phyloP scores from a whole-genome alignment of 2,797 vertebrate species.

The Halcyon leucocephala region DNA sequence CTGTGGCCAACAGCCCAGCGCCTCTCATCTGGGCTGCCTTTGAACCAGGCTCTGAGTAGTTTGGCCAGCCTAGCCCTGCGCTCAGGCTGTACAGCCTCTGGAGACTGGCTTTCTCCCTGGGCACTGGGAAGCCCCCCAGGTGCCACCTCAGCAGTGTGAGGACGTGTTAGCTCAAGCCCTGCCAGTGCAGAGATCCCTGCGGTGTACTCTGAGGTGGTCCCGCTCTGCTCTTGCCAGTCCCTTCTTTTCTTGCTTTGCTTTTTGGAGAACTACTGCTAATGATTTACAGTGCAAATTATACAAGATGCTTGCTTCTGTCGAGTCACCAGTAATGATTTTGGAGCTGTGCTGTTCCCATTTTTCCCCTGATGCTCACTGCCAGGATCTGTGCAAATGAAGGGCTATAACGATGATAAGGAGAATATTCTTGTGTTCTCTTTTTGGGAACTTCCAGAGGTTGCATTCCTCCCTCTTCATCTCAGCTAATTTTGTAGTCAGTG shows the following conservation, averaged over 20 bases:
- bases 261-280: neutral
- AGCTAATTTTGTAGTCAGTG: neutral
- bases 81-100: neutral
- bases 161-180: neutral
- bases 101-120: neutral
- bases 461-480: neutral
- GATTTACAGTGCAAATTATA: neutral
- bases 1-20: rapidly evolving
- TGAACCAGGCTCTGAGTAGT: neutral
- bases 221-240: neutral
- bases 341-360: neutral
- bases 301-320: neutral
- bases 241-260: neutral
- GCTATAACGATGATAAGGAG: neutral
- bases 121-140: neutral
- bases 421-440: conserved; percentile 5
- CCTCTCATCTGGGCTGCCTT: neutral
- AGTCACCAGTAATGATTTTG: neutral
- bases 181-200: neutral
- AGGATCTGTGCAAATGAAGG: neutral
- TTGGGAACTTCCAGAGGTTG: neutral
- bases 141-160: neutral
- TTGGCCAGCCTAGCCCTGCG: neutral
- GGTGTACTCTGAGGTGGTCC: neutral
- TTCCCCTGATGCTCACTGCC: neutral